Evolutionary conservation across 1,140 invertebrate species (phyloP).

Genomic region (Aphis gossypii): DNA sequence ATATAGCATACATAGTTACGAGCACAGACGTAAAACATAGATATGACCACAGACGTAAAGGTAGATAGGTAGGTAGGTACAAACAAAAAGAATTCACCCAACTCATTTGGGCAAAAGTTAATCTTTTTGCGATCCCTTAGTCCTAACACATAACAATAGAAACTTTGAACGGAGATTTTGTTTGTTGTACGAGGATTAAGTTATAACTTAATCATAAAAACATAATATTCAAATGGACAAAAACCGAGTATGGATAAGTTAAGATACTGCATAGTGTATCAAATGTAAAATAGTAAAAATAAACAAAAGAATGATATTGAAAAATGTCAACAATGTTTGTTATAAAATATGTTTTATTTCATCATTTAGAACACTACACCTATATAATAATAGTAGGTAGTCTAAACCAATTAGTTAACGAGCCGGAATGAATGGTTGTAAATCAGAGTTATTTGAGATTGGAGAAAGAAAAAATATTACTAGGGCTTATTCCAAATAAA

Average conservation of each 20-base stretch:
- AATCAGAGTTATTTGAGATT: background rate
- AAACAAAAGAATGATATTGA: background rate
- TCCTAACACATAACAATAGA: background rate
- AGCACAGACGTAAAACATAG: background rate
- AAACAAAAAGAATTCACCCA: background rate
- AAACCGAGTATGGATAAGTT: background rate
- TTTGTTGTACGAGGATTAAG: background rate
- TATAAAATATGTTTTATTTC: background rate
- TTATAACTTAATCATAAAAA: conserved; percentile 20
- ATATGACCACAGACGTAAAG: background rate
- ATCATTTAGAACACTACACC: background rate
- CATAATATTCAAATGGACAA: background rate
- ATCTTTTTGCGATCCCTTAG: background rate
- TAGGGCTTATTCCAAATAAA: background rate
- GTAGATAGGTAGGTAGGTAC: background rate
- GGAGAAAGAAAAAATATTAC: background rate
- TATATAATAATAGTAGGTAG: background rate
- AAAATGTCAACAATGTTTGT: background rate
- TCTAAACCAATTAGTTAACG: background rate
- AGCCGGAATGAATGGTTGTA: background rate
- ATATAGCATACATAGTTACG: background rate
- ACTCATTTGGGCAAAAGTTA: conserved; percentile 10
- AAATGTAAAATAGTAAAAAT: background rate
- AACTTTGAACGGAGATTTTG: background rate
- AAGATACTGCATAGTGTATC: background rate